Base-by-base conservation (phyloP, 2,113 vertebrate genomes). In the Eudyptes chrysolophus region DNA sequence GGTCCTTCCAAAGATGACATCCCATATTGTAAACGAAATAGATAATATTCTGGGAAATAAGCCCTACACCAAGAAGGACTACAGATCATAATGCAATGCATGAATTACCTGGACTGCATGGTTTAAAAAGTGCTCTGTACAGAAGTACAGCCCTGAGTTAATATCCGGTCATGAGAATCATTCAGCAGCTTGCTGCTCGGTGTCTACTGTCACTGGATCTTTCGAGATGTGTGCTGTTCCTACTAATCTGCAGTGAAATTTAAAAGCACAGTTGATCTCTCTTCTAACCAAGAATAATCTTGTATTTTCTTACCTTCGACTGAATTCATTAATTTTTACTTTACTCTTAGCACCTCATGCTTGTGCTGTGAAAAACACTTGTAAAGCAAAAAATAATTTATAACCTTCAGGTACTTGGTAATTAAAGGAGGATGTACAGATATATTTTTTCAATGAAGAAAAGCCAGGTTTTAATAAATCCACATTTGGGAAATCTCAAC, bases 1-100 rank as follows among this genome's bases (percentile, higher is more conserved):
- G 99, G 99, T 99, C 81, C 99, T 99, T 95, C 99, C 99, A 81
- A 99, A 99, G 98, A 99, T 99, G 99, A 99, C 99, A 10, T 99
- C 99, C 68, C 99, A 99, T 0, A 97, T 99, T 55, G 99, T 99
- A 57, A 99, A 98, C 1, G 99, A 99, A 84, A 99, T 99, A 13
- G 99, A 99, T 96, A 99, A 99, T 95, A 99, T 99, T 77, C 95
- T 99, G 93, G 99, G 99, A 75, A 99, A 99, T 96, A 99, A 99
- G 91, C 99, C 99, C 55, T 99, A 99, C 98, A 99, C 98, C 98
- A 99, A 99, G 98, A 99, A 99, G 97, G 99, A 99, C 98, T 99
- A 99, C 94, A 98, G 99, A 84, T 99, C 99, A 9, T 99, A 99
- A 98, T 60, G 89, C 77, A 38, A 40, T 97, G 98, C 97, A 96